A percentile compares a stretch with the other conserved stretches of the same genome.
Evolutionary conservation across 2,888 invertebrate species (phyloP).

Genomic region (Amphipoea oculea): DNA sequence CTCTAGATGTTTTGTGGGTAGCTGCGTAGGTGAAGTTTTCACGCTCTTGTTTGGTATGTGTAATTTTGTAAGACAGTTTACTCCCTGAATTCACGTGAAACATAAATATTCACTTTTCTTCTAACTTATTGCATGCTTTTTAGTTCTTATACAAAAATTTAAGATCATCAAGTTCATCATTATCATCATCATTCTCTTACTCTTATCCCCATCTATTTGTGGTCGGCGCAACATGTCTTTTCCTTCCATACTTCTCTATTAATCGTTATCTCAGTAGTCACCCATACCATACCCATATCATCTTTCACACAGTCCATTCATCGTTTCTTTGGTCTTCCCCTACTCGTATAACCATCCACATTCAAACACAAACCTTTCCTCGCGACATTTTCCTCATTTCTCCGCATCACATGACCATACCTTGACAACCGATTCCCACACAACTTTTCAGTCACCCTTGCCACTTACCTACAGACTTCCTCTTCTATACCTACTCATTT

Average conservation of each 20-base stretch:
- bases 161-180: neutral
- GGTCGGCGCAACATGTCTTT: neutral
- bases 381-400: neutral
- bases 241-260: neutral
- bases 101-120: neutral
- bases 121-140: neutral
- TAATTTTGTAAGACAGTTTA: neutral
- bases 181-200: neutral
- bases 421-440: neutral
- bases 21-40: conserved; percentile 47
- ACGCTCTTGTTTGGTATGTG: conserved; percentile 10
- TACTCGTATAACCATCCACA: neutral
- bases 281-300: neutral
- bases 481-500: neutral
- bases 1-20: conserved; percentile 50
- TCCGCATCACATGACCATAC: neutral
- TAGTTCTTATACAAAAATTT: neutral
- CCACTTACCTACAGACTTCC: neutral
- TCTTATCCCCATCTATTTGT: neutral
- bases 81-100: neutral
- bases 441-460: neutral
- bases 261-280: neutral
- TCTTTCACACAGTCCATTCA: neutral
- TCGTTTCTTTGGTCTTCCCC: neutral
- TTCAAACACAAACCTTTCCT: neutral